Conservation (phyloP, 2,888 invertebrate species). For the Hydroisotoma schaefferi region DNA sequence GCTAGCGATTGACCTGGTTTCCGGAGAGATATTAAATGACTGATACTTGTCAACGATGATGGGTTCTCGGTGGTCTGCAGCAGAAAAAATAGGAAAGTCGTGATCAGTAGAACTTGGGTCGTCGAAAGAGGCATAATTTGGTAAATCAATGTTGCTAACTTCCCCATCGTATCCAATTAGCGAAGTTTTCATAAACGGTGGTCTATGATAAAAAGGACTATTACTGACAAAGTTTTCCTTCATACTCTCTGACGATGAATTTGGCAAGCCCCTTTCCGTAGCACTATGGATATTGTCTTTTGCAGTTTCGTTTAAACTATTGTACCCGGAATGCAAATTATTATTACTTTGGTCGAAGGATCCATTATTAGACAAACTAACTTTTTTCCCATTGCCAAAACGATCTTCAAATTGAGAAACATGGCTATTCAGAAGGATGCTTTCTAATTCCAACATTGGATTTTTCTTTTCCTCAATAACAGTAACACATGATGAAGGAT, state of each 20-base stretch:
- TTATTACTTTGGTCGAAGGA: too few species aligned
- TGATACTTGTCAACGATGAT: not conserved
- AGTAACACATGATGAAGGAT: too few species aligned
- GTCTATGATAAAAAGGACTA: not conserved
- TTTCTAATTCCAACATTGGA: too few species aligned
- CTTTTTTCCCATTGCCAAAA: too few species aligned
- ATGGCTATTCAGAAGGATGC: too few species aligned
- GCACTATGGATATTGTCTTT: too few species aligned
- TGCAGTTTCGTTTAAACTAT: too few species aligned
- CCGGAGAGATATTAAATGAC: constrained; percentile 40
- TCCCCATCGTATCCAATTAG: constrained; percentile 4
- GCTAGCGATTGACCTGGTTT: constrained; percentile 46
- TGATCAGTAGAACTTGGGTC: not conserved
- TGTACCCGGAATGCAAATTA: too few species aligned
- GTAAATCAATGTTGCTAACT: not conserved
- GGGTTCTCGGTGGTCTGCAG: not conserved
- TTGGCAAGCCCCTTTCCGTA: too few species aligned
- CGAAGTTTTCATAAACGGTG: constrained; percentile 8
- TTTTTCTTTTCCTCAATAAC: too few species aligned
- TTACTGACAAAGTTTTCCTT: constrained; percentile 1
- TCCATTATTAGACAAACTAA: too few species aligned
- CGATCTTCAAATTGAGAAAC: too few species aligned
- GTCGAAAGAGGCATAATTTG: constrained; percentile 5
- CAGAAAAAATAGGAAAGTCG: not conserved
- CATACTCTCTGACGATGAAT: constrained; percentile 9